These are phyloP conservation scores for Petaurus breviceps DNA, from an alignment of 2,113 vertebrate species.

Conservation along the genomic window DNA sequence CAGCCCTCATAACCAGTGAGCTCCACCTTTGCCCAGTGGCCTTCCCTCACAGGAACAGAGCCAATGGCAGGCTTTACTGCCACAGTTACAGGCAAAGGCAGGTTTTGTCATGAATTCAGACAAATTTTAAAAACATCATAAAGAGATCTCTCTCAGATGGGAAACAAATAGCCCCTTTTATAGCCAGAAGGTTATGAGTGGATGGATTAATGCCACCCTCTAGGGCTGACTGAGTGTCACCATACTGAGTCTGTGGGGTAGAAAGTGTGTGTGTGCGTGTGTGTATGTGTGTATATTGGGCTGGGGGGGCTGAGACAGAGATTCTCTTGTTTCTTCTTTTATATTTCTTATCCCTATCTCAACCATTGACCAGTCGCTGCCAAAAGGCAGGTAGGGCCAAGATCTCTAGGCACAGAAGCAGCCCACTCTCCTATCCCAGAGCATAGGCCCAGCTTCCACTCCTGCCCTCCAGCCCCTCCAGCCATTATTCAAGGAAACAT, in stretches of 20 bases:
- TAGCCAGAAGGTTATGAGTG: not conserved
- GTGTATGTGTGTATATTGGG: no score
- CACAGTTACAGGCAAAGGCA: not conserved
- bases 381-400: not conserved
- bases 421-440: not conserved
- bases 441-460: not conserved
- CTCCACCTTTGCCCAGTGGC: not conserved
- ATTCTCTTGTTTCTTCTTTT: not conserved
- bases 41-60: not conserved
- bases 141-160: not conserved
- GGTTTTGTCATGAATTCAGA: not conserved
- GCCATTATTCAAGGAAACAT: not conserved
- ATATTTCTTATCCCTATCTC: not conserved
- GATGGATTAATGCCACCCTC: not conserved
- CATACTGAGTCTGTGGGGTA: not conserved
- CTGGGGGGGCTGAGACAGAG: not conserved
- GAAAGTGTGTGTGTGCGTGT: no score
- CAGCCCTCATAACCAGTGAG: not conserved
- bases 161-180: not conserved
- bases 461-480: not conserved
- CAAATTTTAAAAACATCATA: not conserved
- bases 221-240: not conserved
- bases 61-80: not conserved
- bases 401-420: not conserved
- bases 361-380: not conserved